These are phyloP conservation scores for Drosophila fulvimacula DNA, from an alignment of 2,888 invertebrate genomes.

Conservation along the genomic window DNA sequence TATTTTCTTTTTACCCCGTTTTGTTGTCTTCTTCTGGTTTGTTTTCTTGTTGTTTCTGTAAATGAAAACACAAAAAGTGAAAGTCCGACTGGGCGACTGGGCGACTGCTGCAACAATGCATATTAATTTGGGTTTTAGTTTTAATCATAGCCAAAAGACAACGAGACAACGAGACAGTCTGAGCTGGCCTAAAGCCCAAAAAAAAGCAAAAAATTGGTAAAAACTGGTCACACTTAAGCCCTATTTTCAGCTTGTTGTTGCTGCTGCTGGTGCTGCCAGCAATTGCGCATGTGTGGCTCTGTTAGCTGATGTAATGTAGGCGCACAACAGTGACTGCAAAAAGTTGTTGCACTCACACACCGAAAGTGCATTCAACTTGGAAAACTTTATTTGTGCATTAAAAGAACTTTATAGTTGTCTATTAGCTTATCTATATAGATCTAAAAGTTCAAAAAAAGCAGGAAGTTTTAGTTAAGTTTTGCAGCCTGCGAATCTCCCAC, in stretches of 20 bases:
- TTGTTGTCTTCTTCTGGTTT: slow-evolving; percentile 1
- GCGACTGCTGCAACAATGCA: slow-evolving; percentile 74
- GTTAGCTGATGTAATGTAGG: slow-evolving; percentile 66
- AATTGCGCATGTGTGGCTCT: slow-evolving; percentile 56
- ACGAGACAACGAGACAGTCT: background rate
- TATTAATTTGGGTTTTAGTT: slow-evolving; percentile 65
- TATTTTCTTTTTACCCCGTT: slow-evolving; percentile 22
- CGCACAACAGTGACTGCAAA: slow-evolving; percentile 43
- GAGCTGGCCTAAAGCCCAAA: slow-evolving; percentile 48
- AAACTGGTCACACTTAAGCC: slow-evolving; percentile 40
- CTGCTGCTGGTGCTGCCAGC: background rate
- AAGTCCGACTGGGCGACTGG: slow-evolving; percentile 69
- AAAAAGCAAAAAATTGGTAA: slow-evolving; percentile 29
- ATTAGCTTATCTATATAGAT: slow-evolving; percentile 39
- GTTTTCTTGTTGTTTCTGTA: slow-evolving; percentile 21
- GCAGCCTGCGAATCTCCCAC: slow-evolving; percentile 58
- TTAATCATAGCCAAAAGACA: slow-evolving; percentile 20
- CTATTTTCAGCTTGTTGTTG: slow-evolving; percentile 21
- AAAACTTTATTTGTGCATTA: slow-evolving; percentile 17
- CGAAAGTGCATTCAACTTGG: slow-evolving; percentile 33
- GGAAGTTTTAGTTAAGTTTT: slow-evolving; percentile 72
- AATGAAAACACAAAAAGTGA: slow-evolving; percentile 76
- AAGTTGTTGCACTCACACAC: slow-evolving; percentile 38
- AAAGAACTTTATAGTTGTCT: slow-evolving; percentile 11
- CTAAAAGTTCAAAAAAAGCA: slow-evolving; percentile 29